phyloP scores from a whole-genome alignment of 2,797 vertebrate genomes.

The Neoniphon sammara region DNA sequence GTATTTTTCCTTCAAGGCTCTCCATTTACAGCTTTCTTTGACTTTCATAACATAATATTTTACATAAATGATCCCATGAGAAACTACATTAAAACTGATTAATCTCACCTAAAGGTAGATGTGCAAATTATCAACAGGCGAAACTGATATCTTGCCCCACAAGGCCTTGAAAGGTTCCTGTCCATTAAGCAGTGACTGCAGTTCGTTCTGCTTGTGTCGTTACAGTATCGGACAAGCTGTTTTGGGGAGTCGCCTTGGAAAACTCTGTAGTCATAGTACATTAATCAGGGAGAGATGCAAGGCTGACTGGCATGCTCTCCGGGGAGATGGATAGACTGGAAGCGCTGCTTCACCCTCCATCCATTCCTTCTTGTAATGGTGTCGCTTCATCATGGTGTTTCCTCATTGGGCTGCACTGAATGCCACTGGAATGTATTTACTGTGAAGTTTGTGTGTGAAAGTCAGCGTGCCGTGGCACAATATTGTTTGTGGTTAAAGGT shows the following conservation, averaged over 20 bases:
- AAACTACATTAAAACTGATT: not conserved
- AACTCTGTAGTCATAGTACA: not conserved
- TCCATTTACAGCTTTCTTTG: not conserved
- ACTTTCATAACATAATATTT: not conserved
- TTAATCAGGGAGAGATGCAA: conserved; percentile 32
- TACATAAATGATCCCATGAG: not conserved
- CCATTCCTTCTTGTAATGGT: conserved; percentile 1
- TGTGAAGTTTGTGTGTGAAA: conserved; percentile 2
- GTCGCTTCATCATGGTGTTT: not conserved
- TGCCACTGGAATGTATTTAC: not conserved
- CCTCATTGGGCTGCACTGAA: conserved; percentile 12
- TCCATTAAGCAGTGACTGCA: conserved; percentile 23
- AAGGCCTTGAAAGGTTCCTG: conserved; percentile 14
- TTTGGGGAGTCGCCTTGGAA: not conserved
- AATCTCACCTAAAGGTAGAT: not conserved
- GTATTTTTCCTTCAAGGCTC: too few species aligned
- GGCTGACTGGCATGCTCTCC: conserved; percentile 36
- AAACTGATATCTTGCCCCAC: conserved; percentile 12
- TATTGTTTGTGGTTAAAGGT: not conserved
- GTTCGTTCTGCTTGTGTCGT: not conserved
- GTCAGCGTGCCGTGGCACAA: not conserved
- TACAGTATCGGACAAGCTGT: conserved; percentile 7
- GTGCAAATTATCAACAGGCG: not conserved
- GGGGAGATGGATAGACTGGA: conserved; percentile 38
- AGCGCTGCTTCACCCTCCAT: conserved; percentile 8